phyloP scores from a whole-genome alignment of 1,140 invertebrate species.

The Drosophila murphyi region DNA sequence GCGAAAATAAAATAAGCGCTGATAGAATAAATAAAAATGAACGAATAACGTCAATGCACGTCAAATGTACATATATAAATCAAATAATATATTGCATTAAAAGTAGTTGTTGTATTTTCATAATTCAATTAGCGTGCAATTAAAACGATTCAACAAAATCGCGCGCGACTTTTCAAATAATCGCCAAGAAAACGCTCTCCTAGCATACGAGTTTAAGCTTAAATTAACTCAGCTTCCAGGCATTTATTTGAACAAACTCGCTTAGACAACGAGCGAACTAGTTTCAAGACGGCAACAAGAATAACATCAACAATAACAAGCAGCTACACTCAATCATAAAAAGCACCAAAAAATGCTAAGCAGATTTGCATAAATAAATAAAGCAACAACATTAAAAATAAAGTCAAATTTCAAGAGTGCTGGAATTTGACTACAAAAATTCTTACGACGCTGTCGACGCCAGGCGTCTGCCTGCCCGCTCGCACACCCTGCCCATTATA shows the following conservation, averaged over 20 bases:
- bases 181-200: conserved; percentile 14
- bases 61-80: conserved; percentile 31
- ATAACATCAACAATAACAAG: no score
- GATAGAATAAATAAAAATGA: conserved; percentile 24
- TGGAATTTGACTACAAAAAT: conserved; percentile 70
- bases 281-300: conserved; percentile 53
- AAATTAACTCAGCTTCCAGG: conserved; percentile 30
- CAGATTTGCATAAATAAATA: conserved; percentile 77
- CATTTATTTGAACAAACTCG: conserved; percentile 57
- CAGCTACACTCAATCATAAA: conserved; percentile 44
- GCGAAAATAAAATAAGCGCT: conserved; percentile 2
- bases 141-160: conserved; percentile 30
- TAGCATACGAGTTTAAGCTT: conserved; percentile 20
- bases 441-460: conserved; percentile 42
- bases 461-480: conserved; percentile 7
- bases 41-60: neutral
- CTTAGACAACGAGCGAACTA: conserved; percentile 57
- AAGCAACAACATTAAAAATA: conserved; percentile 64
- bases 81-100: conserved; percentile 27
- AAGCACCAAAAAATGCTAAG: conserved; percentile 23
- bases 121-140: conserved; percentile 55
- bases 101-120: conserved; percentile 25
- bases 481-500: neutral
- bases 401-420: conserved; percentile 60
- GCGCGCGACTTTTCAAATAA: conserved; percentile 14